Evolutionary conservation across 2,888 invertebrate genomes (phyloP).

Genomic region (Miltochrista miniata): DNA sequence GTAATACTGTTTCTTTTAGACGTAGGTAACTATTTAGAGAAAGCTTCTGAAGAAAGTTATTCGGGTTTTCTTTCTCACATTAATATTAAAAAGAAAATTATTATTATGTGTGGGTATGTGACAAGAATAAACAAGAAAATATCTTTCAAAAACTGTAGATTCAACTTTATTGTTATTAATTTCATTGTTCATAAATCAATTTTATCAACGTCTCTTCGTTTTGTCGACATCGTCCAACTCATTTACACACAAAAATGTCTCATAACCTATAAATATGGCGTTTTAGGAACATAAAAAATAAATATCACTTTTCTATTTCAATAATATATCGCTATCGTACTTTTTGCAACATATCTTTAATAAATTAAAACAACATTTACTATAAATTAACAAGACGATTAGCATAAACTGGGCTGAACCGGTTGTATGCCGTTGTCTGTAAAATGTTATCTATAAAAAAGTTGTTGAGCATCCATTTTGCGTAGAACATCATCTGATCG

Average conservation of each 20-base stretch:
- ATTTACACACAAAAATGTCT: constrained; percentile 1
- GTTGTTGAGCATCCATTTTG: constrained; percentile 21
- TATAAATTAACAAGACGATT: constrained; percentile 30
- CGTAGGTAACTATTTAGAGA: no score
- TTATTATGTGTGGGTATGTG: no score
- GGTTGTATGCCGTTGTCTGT: constrained; percentile 15
- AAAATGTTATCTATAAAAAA: constrained; percentile 9
- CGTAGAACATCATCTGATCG: not conserved
- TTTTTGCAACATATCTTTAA: constrained; percentile 18
- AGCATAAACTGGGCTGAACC: constrained; percentile 15
- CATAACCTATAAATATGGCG: constrained; percentile 1
- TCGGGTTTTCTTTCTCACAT: no score
- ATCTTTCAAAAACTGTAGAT: no score
- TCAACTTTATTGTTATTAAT: no score
- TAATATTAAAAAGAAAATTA: no score
- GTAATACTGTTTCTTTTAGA: no score
- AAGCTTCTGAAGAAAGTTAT: no score
- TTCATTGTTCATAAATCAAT: not conserved
- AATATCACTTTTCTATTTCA: constrained; percentile 2
- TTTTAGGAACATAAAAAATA: constrained; percentile 11
- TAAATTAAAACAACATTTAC: constrained; percentile 23
- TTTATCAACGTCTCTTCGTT: not conserved
- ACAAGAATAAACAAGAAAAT: no score
- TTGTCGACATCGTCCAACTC: constrained; percentile 1
- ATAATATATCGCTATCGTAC: constrained; percentile 6